A percentile compares a stretch with the other conserved stretches of the same genome.
These are phyloP conservation scores for Gari tellinella DNA, from an alignment of 2,888 invertebrate species.

Conservation along the genomic window DNA sequence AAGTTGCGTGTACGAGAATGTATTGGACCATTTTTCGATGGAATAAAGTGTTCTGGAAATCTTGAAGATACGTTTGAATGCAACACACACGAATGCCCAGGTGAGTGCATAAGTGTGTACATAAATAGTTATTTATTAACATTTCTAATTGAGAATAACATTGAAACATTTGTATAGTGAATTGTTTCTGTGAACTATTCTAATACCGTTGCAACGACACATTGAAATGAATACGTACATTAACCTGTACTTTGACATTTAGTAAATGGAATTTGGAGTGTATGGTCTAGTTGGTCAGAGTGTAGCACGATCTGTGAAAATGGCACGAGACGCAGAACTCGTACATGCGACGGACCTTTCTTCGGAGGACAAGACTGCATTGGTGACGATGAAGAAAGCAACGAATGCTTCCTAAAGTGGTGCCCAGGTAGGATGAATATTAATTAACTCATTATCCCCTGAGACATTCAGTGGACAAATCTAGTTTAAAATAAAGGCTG, in stretches of 20 bases:
- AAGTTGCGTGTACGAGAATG: conserved; percentile 70
- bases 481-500: no score
- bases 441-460: no score
- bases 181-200: no score
- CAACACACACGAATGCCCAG: conserved; percentile 77
- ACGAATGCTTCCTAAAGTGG: conserved; percentile 69
- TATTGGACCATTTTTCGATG: conserved; percentile 70
- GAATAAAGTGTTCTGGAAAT: conserved; percentile 71
- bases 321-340: conserved; percentile 69
- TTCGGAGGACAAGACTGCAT: conserved; percentile 74
- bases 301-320: conserved; percentile 78
- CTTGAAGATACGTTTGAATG: conserved; percentile 66
- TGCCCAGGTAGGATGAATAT: conserved; percentile 82
- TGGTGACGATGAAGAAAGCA: conserved; percentile 61
- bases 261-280: conserved; percentile 66
- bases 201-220: no score
- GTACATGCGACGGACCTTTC: conserved; percentile 70
- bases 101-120: conserved; percentile 67
- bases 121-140: no score
- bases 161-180: no score
- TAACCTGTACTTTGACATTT: no score
- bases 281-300: conserved; percentile 67
- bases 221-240: no score
- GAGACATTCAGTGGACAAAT: no score
- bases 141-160: no score